phyloP scores from a whole-genome alignment of 2,113 vertebrate species.

The Nanorana parkeri region DNA sequence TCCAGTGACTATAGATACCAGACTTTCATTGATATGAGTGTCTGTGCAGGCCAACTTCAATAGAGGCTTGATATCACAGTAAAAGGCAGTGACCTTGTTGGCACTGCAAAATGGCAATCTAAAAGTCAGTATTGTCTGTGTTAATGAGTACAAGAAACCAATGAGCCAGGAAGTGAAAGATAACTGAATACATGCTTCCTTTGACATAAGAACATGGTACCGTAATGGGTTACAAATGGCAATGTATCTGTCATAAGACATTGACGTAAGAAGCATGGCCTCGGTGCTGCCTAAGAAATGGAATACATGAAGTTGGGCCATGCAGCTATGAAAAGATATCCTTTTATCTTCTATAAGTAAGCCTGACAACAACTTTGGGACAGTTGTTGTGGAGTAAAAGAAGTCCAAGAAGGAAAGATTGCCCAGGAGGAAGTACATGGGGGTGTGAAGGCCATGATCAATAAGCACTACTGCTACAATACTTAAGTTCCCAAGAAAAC shows the following conservation, averaged over 20 bases:
- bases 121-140: conserved; percentile 29
- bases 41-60: conserved; percentile 35
- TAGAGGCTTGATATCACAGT: conserved; percentile 44
- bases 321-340: conserved; percentile 62
- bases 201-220: conserved; percentile 28
- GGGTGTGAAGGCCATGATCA: conserved; percentile 60
- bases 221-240: conserved; percentile 48
- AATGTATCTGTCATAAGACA: conserved; percentile 46
- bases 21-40: conserved; percentile 3
- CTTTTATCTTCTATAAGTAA: conserved; percentile 57
- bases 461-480: conserved; percentile 60
- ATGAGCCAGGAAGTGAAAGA: background rate
- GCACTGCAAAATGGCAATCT: conserved; percentile 21
- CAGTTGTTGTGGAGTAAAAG: conserved; percentile 61
- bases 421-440: conserved; percentile 68
- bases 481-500: conserved; percentile 63
- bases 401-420: conserved; percentile 67
- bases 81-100: conserved; percentile 32
- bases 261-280: conserved; percentile 21
- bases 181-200: conserved; percentile 1
- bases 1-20: conserved; percentile 19
- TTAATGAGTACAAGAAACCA: conserved; percentile 24
- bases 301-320: conserved; percentile 65
- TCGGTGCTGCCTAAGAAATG: conserved; percentile 66
- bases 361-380: conserved; percentile 64